Evolutionary conservation across 2,888 invertebrate species (phyloP).

Genomic region (Lasioglossum villosulum): DNA sequence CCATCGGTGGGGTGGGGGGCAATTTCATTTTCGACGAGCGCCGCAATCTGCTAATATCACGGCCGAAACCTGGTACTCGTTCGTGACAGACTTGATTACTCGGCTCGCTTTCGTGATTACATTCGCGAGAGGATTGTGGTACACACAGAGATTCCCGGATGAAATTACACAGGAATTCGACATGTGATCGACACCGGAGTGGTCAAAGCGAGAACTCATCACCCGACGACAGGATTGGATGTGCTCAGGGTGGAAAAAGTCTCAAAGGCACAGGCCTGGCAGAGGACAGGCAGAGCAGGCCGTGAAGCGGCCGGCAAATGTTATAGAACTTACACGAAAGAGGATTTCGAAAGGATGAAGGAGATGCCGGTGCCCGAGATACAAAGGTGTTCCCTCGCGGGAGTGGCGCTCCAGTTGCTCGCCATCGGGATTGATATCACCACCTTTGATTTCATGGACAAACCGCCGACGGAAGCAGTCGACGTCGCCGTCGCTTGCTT

Average conservation of each 20-base stretch:
- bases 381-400: constrained; percentile 88
- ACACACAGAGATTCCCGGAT: constrained; percentile 38
- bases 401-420: constrained; percentile 92
- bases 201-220: constrained; percentile 94
- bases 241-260: constrained; percentile 92
- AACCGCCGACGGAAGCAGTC: constrained; percentile 91
- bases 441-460: constrained; percentile 96
- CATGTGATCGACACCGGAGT: constrained; percentile 96
- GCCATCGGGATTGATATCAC: constrained; percentile 93
- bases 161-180: constrained; percentile 88
- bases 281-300: constrained; percentile 96
- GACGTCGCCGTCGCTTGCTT: constrained; percentile 88
- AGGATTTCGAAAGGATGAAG: constrained; percentile 90
- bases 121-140: constrained; percentile 33
- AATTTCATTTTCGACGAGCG: constrained; percentile 48
- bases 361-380: constrained; percentile 95
- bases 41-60: constrained; percentile 52
- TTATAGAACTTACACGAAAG: constrained; percentile 93
- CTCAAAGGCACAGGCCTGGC: constrained; percentile 97
- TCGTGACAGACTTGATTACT: constrained; percentile 58
- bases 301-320: constrained; percentile 94
- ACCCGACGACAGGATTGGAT: constrained; percentile 93
- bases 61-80: constrained; percentile 29
- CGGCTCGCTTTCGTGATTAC: constrained; percentile 53
- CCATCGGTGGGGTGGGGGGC: constrained; percentile 9